Conservation (phyloP, 2,113 vertebrate genomes). For the Chrysochloris asiatica region DNA sequence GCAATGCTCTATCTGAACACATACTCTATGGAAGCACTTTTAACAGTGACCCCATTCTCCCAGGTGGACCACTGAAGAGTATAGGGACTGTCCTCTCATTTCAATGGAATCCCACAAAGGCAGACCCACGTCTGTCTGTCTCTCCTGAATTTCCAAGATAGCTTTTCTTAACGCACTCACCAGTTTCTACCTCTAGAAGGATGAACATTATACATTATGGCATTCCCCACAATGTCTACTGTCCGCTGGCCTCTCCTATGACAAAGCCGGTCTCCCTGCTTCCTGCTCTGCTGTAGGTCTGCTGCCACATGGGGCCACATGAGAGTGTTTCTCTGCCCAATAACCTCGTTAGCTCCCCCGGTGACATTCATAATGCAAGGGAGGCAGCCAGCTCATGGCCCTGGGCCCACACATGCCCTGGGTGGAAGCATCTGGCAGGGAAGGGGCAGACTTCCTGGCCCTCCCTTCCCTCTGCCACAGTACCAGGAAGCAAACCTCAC, state of each 20-base stretch:
- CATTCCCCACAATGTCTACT: neutral
- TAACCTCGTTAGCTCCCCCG: constrained; percentile 92
- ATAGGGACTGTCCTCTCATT: neutral
- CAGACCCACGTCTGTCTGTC: neutral
- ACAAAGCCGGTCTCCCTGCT: constrained; percentile 85
- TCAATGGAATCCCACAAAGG: neutral
- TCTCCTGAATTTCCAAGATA: neutral
- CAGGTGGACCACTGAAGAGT: accelerated
- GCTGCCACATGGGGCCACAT: constrained; percentile 93
- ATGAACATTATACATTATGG: neutral
- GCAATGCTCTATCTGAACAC: neutral
- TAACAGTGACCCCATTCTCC: accelerated
- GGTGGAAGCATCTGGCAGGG: constrained; percentile 80
- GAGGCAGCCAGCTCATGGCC: constrained; percentile 91
- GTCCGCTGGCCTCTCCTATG: neutral
- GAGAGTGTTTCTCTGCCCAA: constrained; percentile 92
- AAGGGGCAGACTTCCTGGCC: constrained; percentile 69
- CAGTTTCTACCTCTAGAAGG: neutral
- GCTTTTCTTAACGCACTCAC: neutral
- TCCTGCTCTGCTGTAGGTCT: constrained; percentile 95
- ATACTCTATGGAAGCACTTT: neutral
- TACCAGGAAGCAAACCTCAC: constrained; percentile 86
- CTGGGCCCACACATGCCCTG: constrained; percentile 85
- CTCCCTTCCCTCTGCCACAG: constrained; percentile 84
- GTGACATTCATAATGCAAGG: constrained; percentile 94